A percentile compares a stretch with the other conserved stretches of the same genome.
These are phyloP conservation scores for Drosophila tani DNA, from an alignment of 1,140 invertebrate species.

Conservation along the genomic window DNA sequence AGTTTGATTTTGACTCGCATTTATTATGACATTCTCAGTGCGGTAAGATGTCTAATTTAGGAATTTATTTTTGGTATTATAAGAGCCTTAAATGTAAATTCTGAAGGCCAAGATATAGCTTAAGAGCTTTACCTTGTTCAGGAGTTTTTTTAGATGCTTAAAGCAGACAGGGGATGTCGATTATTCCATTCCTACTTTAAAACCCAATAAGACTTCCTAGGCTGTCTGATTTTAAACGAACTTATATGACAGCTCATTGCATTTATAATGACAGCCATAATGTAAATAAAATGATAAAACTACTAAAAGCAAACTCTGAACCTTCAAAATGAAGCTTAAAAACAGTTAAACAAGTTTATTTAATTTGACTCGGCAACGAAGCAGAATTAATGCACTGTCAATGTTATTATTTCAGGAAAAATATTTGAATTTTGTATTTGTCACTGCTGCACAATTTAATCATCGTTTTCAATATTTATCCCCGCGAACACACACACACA, in stretches of 20 bases:
- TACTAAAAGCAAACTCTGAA: neutral
- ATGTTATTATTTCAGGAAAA: conserved; percentile 36
- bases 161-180: no score
- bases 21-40: conserved; percentile 46
- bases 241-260: neutral
- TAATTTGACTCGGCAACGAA: conserved; percentile 18
- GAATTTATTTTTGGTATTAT: neutral
- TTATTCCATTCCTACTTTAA: no score
- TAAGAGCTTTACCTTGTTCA: neutral
- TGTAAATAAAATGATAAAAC: neutral
- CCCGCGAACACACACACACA: neutral
- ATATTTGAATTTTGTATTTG: conserved; percentile 54
- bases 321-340: neutral
- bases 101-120: neutral
- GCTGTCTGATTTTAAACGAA: no score
- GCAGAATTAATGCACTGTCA: conserved; percentile 33
- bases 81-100: neutral
- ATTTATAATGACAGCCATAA: neutral
- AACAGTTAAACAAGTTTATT: conserved; percentile 26
- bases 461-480: conserved; percentile 38
- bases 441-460: conserved; percentile 32
- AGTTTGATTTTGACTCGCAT: conserved; percentile 63
- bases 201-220: no score
- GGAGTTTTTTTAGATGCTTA: neutral
- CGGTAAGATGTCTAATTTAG: conserved; percentile 13